These are phyloP conservation scores for Erebia palarica DNA, from an alignment of 2,888 invertebrate genomes.

Conservation along the genomic window DNA sequence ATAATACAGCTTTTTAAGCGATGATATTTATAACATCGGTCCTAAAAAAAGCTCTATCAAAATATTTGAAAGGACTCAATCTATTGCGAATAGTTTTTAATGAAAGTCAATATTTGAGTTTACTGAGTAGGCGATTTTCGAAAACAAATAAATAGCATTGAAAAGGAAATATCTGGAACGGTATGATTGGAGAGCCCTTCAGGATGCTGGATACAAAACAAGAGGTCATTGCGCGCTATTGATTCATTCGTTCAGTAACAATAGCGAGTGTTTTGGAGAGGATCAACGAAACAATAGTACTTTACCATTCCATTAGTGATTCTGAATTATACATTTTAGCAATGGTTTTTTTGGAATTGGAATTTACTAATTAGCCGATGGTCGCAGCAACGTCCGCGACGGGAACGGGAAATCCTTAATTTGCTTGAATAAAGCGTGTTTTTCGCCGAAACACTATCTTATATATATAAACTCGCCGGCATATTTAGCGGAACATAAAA, in stretches of 20 bases:
- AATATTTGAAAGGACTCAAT: conserved; percentile 2
- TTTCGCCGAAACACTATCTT: too few relatives aligned
- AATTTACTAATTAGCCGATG: too few relatives aligned
- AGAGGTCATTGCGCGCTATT: conserved; percentile 27
- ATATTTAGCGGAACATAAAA: too few relatives aligned
- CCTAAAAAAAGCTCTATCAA: not conserved
- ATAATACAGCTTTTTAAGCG: too few relatives aligned
- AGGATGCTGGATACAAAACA: conserved; percentile 22
- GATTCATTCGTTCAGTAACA: conserved; percentile 18
- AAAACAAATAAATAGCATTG: conserved; percentile 29
- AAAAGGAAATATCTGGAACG: conserved; percentile 32
- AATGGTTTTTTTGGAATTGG: too few relatives aligned
- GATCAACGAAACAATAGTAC: not conserved
- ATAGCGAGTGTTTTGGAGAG: not conserved
- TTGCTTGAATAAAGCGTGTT: too few relatives aligned
- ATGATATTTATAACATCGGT: not conserved
- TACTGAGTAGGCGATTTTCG: conserved; percentile 21
- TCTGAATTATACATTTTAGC: too few relatives aligned
- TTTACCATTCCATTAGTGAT: not conserved
- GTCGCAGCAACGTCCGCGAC: too few relatives aligned
- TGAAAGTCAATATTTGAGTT: conserved; percentile 22
- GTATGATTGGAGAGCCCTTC: conserved; percentile 30
- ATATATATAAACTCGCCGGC: too few relatives aligned
- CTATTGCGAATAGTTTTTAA: conserved; percentile 19
- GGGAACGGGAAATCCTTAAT: too few relatives aligned